phyloP scores from a whole-genome alignment of 1,140 invertebrate genomes.

The Heliconius himera region DNA sequence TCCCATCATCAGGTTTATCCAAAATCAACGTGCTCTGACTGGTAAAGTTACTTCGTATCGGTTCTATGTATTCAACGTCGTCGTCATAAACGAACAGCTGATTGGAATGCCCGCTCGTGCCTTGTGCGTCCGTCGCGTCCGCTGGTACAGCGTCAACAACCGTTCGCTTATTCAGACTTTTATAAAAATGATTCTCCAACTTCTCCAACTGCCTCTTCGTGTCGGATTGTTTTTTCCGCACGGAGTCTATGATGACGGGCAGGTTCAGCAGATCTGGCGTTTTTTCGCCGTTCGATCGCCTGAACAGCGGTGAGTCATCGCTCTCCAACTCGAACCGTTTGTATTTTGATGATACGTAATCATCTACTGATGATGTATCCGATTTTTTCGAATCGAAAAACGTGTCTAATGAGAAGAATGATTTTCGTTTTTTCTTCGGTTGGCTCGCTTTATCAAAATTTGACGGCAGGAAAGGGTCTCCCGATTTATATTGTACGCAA shows the following conservation, averaged over 20 bases:
- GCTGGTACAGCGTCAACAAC: slow-evolving; percentile 76
- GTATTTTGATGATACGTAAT: slow-evolving; percentile 80
- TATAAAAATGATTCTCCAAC: slow-evolving; percentile 78
- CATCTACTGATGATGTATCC: slow-evolving; percentile 77
- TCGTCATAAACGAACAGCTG: slow-evolving; percentile 68
- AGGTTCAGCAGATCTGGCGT: slow-evolving; percentile 77
- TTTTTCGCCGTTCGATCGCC: slow-evolving; percentile 58
- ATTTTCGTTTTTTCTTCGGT: slow-evolving; percentile 78
- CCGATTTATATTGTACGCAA: slow-evolving; percentile 64
- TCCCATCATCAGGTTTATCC: slow-evolving; percentile 56
- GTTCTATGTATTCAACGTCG: slow-evolving; percentile 77
- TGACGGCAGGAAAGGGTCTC: slow-evolving; percentile 56
- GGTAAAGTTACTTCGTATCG: slow-evolving; percentile 74
- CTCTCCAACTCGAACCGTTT: slow-evolving; percentile 79
- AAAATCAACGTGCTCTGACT: slow-evolving; percentile 75
- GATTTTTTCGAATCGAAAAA: slow-evolving; percentile 79
- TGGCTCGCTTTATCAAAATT: slow-evolving; percentile 68
- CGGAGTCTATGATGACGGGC: slow-evolving; percentile 74
- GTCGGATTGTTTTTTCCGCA: slow-evolving; percentile 71
- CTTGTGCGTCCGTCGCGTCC: slow-evolving; percentile 69
- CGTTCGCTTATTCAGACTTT: slow-evolving; percentile 65
- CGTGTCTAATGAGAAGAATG: slow-evolving; percentile 78
- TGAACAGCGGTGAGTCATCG: slow-evolving; percentile 77
- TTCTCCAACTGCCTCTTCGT: slow-evolving; percentile 77
- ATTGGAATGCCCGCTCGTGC: slow-evolving; percentile 69